Evolutionary conservation across 2,888 invertebrate genomes (phyloP), one percentile per base, ranked within the genome.

Genomic region (Choreutis nemorana): DNA sequence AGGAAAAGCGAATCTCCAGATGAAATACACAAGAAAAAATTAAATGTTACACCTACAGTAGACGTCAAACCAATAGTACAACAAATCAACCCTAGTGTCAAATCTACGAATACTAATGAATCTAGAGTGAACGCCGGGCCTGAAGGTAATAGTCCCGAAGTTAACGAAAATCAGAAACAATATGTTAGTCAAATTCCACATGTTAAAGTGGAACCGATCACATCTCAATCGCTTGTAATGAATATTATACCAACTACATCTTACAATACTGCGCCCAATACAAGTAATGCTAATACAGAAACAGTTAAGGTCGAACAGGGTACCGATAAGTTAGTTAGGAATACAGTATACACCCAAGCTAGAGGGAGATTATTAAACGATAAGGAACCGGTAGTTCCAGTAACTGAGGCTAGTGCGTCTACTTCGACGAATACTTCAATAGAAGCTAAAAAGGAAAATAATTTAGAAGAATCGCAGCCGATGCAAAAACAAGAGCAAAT

Each of bases 291-390:
- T 16, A 28, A 28, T 21, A 15, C 16, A 21, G 28, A 26, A 34
- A 12, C 28, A 2, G 28, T 31, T 18, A 14, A 9, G 7, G 4
- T 4, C 9, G n/a, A 9, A 9, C n/a, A 6, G 8, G 62, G 60
- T 23, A 55, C 44, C 24, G 70, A 72, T 6, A 73, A 71, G 39
- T 42, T 67, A 23, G 39, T 68, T n/a, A 55, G 77, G 40, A 73
- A 73, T 25, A 77, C 75, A 4, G 73, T 77, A 2, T 77, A 44
- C 31, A 59, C 65, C 2, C 77, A 77, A 60, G 75, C 75, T 0
- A 55, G 72, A 20, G 68, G 66, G 1, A 55, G 71, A 42, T 37
- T 70, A 23, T 38, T 70, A 21, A 55, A 51, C 26, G 67, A 67
- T 16, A 66, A 65, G 40, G 50, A 28, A 26, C 31, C 34, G 33